phyloP scores from a whole-genome alignment of 64 coral and sea anemone species.

The Exaiptasia diaphana region DNA sequence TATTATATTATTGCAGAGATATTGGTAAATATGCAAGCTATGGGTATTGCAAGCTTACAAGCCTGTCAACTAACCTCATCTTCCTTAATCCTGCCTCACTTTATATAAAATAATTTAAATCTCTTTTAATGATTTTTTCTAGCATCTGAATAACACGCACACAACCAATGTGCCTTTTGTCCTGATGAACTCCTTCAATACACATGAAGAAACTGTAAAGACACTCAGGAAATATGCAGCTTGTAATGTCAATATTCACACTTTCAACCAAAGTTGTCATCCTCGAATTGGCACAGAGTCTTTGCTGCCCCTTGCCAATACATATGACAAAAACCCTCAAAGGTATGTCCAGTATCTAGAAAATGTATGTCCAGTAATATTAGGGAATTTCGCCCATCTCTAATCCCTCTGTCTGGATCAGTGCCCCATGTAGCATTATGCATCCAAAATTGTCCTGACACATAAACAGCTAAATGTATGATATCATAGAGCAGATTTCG shows the following conservation, averaged over 20 bases:
- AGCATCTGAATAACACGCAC: slow-evolving; percentile 89
- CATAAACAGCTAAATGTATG: too few species aligned
- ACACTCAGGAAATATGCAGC: slow-evolving; percentile 80
- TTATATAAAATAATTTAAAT: neutral
- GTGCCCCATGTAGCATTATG: too few species aligned
- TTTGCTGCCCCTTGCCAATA: slow-evolving; percentile 73
- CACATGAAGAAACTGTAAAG: slow-evolving; percentile 93
- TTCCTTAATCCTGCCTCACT: neutral
- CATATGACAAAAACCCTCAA: slow-evolving; percentile 67
- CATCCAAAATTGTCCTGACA: too few species aligned
- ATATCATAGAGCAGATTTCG: too few species aligned
- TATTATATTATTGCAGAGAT: too few species aligned
- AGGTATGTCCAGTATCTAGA: too few species aligned
- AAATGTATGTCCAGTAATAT: too few species aligned
- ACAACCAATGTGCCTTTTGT: slow-evolving; percentile 83
- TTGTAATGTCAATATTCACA: slow-evolving; percentile 68
- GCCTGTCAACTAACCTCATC: too few species aligned
- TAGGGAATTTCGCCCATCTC: too few species aligned
- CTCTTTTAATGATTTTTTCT: neutral
- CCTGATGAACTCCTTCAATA: slow-evolving; percentile 98
- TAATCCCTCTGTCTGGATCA: too few species aligned
- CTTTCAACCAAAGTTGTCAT: slow-evolving; percentile 94
- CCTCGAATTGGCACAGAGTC: slow-evolving; percentile 92
- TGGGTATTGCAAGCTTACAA: too few species aligned
- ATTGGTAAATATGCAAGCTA: too few species aligned